Base-by-base conservation (phyloP, 2,888 invertebrate species). In the Coleophora deauratella region DNA sequence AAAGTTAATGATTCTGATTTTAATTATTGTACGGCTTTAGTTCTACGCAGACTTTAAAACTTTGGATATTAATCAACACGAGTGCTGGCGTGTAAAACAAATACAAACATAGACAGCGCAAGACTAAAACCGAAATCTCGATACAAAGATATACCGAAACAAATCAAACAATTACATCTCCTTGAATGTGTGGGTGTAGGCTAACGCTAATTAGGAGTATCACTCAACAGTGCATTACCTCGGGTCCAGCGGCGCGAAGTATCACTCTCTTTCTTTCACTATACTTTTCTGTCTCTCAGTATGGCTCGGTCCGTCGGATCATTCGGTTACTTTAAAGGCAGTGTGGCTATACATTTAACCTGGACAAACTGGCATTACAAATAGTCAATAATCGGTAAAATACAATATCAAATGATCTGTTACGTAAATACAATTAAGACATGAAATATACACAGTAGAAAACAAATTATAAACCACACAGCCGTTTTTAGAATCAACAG, bases 301-400 rank as follows among this genome's bases (percentile, higher is more conserved):
- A 66, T 65, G 72, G 72, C 78, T 71, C 74, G 77, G 66, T 65
- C 59, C 63, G 62, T 59, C 65, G 67, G 61, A 65, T 67, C 66
- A 64, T 70, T 71, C 71, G 65, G 66, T 68, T 71, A 73, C 61
- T 62, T 69, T 70, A 67, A 71, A 75, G 78, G 80, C 81, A 73
- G 81, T 84, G 81, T 82, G 82, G 80, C 73, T 77, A 72, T 55
- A 72, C 62, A 68, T 72, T 66, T 57, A 57, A 82, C 84, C 84
- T 84, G 84, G 72, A 84, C 82, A 84, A 64, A 82, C 76, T 74
- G 73, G 72, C 76, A 79, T 71, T 66, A 62, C 62, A 67, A 58
- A 67, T 67, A 68, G 51, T 53, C 56, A 70, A 73, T 59, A 74
- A 66, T 76, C 65, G 71, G 56, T 70, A 74, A 65, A 68, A 21